Evolutionary conservation across 1,140 invertebrate genomes (phyloP).

Genomic region (Magallana gigas): DNA sequence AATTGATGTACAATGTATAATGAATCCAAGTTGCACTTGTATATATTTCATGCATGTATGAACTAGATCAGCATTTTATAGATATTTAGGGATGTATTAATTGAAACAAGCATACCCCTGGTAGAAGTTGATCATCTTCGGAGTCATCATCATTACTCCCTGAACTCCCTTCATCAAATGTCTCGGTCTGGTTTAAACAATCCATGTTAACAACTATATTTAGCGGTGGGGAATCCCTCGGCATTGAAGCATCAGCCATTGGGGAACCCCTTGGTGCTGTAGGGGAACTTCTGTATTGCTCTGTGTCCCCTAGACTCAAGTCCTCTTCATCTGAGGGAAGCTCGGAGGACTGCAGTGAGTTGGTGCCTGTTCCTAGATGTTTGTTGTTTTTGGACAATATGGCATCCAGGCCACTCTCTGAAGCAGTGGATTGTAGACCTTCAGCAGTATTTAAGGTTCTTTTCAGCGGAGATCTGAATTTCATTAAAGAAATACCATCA

Average conservation of each 20-base stretch:
- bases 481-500: no score
- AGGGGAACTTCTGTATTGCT: not conserved
- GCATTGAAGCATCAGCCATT: not conserved
- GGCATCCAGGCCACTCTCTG: constrained; percentile 28
- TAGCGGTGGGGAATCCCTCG: constrained; percentile 31
- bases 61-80: no score
- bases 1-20: no score
- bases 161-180: constrained; percentile 38
- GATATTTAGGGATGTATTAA: no score
- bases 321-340: constrained; percentile 9
- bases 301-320: not conserved
- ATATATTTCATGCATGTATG: no score
- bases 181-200: constrained; percentile 40
- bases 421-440: constrained; percentile 24
- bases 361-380: constrained; percentile 11
- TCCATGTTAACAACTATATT: not conserved
- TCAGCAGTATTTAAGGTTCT: constrained; percentile 25
- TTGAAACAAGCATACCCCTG: constrained; percentile 32
- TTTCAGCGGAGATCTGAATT: constrained; percentile 40
- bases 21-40: no score
- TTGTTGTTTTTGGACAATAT: constrained; percentile 5
- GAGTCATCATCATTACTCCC: constrained; percentile 5
- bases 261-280: not conserved
- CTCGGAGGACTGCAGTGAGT: constrained; percentile 19
- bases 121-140: not conserved